Evolutionary conservation across 2,797 vertebrate genomes (phyloP).

Genomic region (Cuniculus paca): DNA sequence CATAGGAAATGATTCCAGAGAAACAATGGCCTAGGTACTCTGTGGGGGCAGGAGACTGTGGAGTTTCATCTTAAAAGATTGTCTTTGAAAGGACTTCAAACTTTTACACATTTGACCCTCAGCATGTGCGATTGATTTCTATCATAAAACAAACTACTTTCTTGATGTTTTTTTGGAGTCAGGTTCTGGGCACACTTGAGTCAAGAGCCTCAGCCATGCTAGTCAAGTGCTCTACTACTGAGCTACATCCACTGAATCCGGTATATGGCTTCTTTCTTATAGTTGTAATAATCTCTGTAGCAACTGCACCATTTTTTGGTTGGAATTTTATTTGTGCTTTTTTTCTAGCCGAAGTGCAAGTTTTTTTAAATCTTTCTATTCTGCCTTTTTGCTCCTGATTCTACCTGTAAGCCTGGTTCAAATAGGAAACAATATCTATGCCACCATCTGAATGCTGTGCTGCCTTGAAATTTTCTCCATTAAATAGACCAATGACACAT

Average conservation of each 20-base stretch:
- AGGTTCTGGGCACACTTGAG: neutral
- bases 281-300: neutral
- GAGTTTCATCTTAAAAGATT: neutral
- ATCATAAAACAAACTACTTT: neutral
- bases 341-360: neutral
- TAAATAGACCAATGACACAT: neutral
- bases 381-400: neutral
- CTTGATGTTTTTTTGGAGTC: neutral
- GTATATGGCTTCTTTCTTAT: neutral
- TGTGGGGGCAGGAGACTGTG: neutral
- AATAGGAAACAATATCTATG: neutral
- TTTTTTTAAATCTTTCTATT: neutral
- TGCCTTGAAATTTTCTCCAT: too few relatives aligned
- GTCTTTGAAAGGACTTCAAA: neutral
- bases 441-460: neutral
- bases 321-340: neutral
- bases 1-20: neutral
- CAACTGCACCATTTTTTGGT: neutral
- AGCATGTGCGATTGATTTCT: neutral
- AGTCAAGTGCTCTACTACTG: neutral
- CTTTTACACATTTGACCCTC: neutral
- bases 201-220: neutral
- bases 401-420: neutral
- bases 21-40: neutral
- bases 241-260: neutral